A percentile compares a stretch with the other conserved stretches of the same genome.
Conservation (phyloP, 2,888 invertebrate genomes). For the Clepsis dumicolana region DNA sequence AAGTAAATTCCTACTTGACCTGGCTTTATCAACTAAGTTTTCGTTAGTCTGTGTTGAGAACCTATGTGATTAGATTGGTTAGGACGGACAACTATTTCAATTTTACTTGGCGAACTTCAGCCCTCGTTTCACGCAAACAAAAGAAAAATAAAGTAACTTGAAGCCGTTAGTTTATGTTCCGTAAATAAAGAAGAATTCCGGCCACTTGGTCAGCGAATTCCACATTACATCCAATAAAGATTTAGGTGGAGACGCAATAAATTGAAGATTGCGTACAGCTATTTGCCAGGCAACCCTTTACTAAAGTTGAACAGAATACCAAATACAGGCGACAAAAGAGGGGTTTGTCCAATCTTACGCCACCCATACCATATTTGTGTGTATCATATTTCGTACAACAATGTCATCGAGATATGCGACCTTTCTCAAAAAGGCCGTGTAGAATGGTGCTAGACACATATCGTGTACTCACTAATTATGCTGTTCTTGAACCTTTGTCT, state of each 20-base stretch:
- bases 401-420: conserved; percentile 10
- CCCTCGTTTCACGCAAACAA: background rate
- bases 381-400: conserved; percentile 23
- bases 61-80: background rate
- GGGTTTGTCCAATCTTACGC: conserved; percentile 5
- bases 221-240: conserved; percentile 14
- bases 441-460: conserved; percentile 54
- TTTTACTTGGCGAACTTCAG: background rate
- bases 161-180: conserved; percentile 1
- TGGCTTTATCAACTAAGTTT: background rate
- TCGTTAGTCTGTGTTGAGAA: background rate
- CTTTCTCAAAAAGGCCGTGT: conserved; percentile 20
- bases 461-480: conserved; percentile 61
- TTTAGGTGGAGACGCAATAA: conserved; percentile 25
- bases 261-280: conserved; percentile 16
- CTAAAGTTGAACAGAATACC: conserved; percentile 14
- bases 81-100: conserved; percentile 1
- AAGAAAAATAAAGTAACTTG: conserved; percentile 9
- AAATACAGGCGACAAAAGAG: conserved; percentile 16
- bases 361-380: conserved; percentile 20
- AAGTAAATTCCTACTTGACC: background rate
- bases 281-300: conserved; percentile 22
- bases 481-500: conserved; percentile 69
- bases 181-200: conserved; percentile 19
- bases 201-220: conserved; percentile 14